Conservation (phyloP, 2,113 vertebrate genomes). For the Gymnorhina tibicen region DNA sequence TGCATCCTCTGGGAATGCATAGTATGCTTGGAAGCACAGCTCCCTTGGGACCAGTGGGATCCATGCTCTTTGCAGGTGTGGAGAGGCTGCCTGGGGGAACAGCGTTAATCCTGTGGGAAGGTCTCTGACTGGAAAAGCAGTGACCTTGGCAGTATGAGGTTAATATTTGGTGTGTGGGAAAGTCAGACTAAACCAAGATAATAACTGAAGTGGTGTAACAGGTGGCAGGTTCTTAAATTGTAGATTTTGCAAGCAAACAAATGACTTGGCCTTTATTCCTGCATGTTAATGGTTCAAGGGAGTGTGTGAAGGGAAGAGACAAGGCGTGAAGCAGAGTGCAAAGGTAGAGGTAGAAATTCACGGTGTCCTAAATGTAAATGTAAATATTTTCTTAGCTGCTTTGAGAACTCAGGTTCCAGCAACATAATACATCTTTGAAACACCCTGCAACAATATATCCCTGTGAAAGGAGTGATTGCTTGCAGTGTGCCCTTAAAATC, state of each 20-base stretch:
- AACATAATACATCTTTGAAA: rapidly evolving
- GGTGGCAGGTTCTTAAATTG: background rate
- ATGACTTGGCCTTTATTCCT: background rate
- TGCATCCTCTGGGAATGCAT: background rate
- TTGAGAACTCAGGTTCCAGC: background rate
- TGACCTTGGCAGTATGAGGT: background rate
- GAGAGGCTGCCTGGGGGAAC: background rate
- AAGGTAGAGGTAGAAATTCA: background rate
- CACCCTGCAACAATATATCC: background rate
- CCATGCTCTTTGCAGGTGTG: rapidly evolving
- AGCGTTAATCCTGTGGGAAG: background rate
- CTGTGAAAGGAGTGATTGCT: background rate
- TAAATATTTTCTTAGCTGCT: background rate
- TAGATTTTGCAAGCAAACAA: background rate
- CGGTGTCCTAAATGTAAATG: background rate
- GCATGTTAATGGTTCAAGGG: rapidly evolving
- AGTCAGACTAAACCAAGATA: background rate
- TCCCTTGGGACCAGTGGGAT: background rate
- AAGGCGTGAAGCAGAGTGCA: background rate
- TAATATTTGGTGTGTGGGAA: background rate
- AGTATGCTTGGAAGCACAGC: rapidly evolving
- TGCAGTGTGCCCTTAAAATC: background rate
- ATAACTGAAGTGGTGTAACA: background rate
- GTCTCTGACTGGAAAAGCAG: background rate
- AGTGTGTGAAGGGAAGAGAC: background rate